Base-by-base conservation (phyloP, 2,797 vertebrate species). In the Momotus momota region DNA sequence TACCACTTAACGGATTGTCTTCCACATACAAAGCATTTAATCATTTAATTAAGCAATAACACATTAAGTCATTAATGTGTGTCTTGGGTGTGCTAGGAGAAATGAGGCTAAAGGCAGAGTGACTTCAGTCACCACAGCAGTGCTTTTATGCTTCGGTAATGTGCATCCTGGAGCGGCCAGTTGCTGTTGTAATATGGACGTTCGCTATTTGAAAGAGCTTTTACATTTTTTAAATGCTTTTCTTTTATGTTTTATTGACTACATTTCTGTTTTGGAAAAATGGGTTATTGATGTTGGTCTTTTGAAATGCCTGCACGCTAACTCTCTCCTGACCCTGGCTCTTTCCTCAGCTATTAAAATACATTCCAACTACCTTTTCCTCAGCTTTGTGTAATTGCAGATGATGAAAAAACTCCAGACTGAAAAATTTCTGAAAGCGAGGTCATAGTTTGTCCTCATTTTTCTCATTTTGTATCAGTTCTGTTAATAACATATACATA, bases 1-100 rank as follows among this genome's bases (percentile, higher is more conserved):
- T 84, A 80, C 71, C 91, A 90, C 82, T 92, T 83, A 86, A 93
- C 64, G 93, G 85, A 72, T 86, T 87, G 94, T 90, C 43, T 93
- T 91, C 86, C 15, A 31, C 29, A 54, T 73, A 73, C 25, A 83
- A 95, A 52, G 66, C 14, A 10, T 86, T 90, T 69, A 89, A 79
- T 95, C 74, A 94, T 94, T 94, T 95, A 88, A 92, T 96, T 94
- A 92, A 90, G 81, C 69, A 75, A 8, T 58, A 82, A 61, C 58
- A 91, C 77, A 69, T 79, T 58, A 90, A 95, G 55, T 72, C 49
- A 54, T 75, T 86, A 90, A 84, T 20, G 77, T 79, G 21, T 67
- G 58, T 58, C 79, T 93, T 89, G 79, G 23, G 19, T 90, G 17
- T 67, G 29, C 64, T 82, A 80, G 27, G 58, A 86, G 62, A 45